These are phyloP conservation scores for Xylota segnis DNA, from an alignment of 2,888 invertebrate genomes.

Conservation along the genomic window DNA sequence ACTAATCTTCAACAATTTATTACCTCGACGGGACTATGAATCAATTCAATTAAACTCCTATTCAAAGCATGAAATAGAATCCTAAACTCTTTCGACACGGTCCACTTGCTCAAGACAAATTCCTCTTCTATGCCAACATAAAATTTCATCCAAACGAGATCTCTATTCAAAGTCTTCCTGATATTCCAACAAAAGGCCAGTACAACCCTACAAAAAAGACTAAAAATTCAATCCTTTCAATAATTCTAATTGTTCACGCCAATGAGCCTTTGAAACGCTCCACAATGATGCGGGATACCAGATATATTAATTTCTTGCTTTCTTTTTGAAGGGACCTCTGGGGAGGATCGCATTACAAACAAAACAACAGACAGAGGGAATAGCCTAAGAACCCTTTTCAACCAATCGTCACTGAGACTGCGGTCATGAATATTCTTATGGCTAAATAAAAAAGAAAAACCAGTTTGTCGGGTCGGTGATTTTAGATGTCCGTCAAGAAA, in stretches of 20 bases:
- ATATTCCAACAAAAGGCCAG: conserved; percentile 4
- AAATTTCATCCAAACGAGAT: background rate
- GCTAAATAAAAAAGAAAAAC: conserved; percentile 3
- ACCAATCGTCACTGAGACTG: conserved; percentile 11
- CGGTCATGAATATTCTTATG: conserved; percentile 29
- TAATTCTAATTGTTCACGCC: conserved; percentile 42
- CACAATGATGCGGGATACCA: conserved; percentile 29
- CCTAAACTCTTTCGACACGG: background rate
- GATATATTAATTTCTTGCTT: background rate
- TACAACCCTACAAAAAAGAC: background rate
- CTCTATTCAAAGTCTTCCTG: background rate
- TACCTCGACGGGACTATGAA: background rate
- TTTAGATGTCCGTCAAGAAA: conserved; percentile 13
- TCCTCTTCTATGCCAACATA: background rate
- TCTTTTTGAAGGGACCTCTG: background rate
- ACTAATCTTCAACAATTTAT: no score
- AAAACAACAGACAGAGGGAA: background rate
- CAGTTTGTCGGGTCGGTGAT: conserved; percentile 25
- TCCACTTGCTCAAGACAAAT: conserved; percentile 23
- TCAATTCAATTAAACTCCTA: background rate
- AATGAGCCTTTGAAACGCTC: conserved; percentile 17
- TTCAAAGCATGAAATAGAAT: background rate
- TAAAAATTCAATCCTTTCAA: conserved; percentile 38
- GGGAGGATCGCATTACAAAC: conserved; percentile 43
- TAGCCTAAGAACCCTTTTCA: conserved; percentile 24